Percentiles rank a stretch among this genome's conserved stretches.
Evolutionary conservation across 2,113 vertebrate species (phyloP).

Genomic region (Stigmatopora argus): DNA sequence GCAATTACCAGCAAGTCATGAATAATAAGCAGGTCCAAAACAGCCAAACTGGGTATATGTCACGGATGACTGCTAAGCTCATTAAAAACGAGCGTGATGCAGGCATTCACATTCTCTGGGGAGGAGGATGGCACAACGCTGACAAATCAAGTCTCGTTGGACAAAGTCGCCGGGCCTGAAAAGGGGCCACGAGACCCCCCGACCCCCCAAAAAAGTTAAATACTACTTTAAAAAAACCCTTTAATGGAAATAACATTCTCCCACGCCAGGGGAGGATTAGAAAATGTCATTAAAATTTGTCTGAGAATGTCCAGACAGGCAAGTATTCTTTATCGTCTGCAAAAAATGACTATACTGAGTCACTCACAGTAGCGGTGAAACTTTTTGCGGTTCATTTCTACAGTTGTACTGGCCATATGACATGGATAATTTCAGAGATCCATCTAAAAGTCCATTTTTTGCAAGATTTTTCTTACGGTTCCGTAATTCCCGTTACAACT

Average conservation of each 20-base stretch:
- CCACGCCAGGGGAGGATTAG: background rate
- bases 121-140: conserved; percentile 13
- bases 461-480: background rate
- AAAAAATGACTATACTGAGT: too few relatives aligned
- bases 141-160: conserved; percentile 28
- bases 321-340: background rate
- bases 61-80: conserved; percentile 59
- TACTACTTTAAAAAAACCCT: background rate
- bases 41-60: conserved; percentile 29
- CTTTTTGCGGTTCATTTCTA: too few relatives aligned
- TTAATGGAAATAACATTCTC: conserved; percentile 2
- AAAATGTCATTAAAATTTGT: conserved; percentile 5
- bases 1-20: conserved; percentile 53
- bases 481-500: background rate
- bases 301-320: conserved; percentile 15
- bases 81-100: conserved; percentile 57
- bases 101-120: conserved; percentile 35
- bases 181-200: background rate
- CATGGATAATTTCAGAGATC: too few relatives aligned
- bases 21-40: conserved; percentile 61
- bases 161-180: conserved; percentile 5
- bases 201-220: background rate
- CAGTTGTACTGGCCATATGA: too few relatives aligned
- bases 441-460: too few relatives aligned
- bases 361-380: too few relatives aligned